Evolutionary conservation across 2,797 vertebrate species (phyloP), one percentile per base, ranked within the genome.

Genomic region (Chrosomus eos): DNA sequence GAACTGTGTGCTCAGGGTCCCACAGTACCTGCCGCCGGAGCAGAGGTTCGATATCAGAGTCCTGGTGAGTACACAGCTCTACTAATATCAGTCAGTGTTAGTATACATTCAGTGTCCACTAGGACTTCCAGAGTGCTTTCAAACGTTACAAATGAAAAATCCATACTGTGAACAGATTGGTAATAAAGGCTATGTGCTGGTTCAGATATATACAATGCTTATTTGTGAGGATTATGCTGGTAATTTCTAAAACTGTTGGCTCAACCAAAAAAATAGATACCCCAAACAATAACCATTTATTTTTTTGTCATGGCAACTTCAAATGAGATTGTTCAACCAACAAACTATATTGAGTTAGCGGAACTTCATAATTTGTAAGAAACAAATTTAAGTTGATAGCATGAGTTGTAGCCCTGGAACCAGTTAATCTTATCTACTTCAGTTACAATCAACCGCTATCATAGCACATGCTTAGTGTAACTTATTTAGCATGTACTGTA

Each of bases 21-120:
- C 98, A 36, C 97, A 97, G 95, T 98, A 95, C 92, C 96, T 99
- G 90, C 97, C 97, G 91, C 97, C 97, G 91, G 97, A 99, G 93
- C 97, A 98, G 93, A 96, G 98, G 93, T 99, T 99, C 82, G 98
- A 99, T 94, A 97, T 99, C 92, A 90, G 98, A 89, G 98, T 99
- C 48, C 95, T 99, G 97, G 98, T 99, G 92, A 96, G 97, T 74
- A 31, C 13, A 33, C 28, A 64, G 16, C 31, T 76, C 33, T 68
- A 10, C 62, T 67, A n/a, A 28, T 79, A 18, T 58, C 64, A 18
- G 8, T 48, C 67, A 2, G 33, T 21, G 53, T 43, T 72, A 21
- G 53, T 38, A 23, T 31, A n/a, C 53, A 38, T 40, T 58, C n/a
- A 58, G 16, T 60, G 38, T 31, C n/a, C 55, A 10, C 16, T 40